Percentiles rank a stretch among this genome's conserved stretches.
phyloP scores from a whole-genome alignment of 2,888 invertebrate genomes.

The Coleophora flavipennella region DNA sequence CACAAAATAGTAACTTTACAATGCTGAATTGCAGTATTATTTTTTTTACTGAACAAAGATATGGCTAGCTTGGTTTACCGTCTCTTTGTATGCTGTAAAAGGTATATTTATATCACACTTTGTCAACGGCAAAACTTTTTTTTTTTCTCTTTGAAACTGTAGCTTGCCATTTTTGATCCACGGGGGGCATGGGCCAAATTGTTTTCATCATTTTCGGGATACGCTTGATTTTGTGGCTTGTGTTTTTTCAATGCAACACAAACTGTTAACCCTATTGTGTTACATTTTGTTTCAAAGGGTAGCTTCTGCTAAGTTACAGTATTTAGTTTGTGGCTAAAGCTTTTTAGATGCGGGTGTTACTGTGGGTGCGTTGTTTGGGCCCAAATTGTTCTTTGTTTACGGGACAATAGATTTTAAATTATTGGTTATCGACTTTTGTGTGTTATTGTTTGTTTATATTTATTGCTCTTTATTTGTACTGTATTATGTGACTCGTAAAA shows the following conservation, averaged over 20 bases:
- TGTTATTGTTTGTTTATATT: no score
- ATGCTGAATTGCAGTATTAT: slow-evolving; percentile 9
- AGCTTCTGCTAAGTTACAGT: slow-evolving; percentile 44
- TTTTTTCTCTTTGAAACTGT: background rate
- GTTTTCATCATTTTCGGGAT: slow-evolving; percentile 50
- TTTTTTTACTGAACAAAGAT: slow-evolving; percentile 13
- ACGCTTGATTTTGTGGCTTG: slow-evolving; percentile 40
- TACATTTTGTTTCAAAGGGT: slow-evolving; percentile 36
- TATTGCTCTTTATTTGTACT: background rate
- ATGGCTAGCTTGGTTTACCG: background rate
- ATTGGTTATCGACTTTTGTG: no score
- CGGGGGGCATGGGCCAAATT: slow-evolving; percentile 42
- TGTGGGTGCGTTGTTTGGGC: slow-evolving; percentile 21
- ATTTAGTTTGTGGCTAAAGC: slow-evolving; percentile 41
- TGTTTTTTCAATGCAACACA: slow-evolving; percentile 31
- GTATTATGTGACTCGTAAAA: background rate
- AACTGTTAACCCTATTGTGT: slow-evolving; percentile 35
- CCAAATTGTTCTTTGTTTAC: slow-evolving; percentile 2
- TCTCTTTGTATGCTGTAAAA: slow-evolving; percentile 5
- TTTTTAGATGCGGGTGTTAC: slow-evolving; percentile 39
- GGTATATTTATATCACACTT: slow-evolving; percentile 13
- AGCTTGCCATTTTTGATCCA: slow-evolving; percentile 41
- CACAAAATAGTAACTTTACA: background rate
- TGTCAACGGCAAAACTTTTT: background rate
- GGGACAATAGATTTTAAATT: no score